These are phyloP conservation scores for Cremastinae sp. DNA, from an alignment of 2,888 invertebrate genomes.

Conservation along the genomic window DNA sequence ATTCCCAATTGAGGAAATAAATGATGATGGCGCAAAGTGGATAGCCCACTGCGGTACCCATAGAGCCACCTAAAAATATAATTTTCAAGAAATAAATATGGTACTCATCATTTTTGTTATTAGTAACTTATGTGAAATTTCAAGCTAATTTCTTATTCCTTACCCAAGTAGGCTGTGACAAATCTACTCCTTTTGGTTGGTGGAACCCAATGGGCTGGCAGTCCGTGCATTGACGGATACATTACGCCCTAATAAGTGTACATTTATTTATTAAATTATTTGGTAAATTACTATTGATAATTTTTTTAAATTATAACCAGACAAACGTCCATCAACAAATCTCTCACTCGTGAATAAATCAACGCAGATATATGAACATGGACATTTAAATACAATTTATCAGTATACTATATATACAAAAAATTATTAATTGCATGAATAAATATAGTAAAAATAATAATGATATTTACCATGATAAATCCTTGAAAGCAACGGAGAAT, in stretches of 20 bases:
- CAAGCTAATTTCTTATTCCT: constrained; percentile 39
- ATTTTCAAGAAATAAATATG: not conserved
- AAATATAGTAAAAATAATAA: constrained; percentile 4
- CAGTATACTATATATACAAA: no score
- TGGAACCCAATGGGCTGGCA: constrained; percentile 90
- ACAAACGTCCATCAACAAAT: no score
- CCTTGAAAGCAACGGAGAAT: constrained; percentile 85
- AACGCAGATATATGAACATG: no score
- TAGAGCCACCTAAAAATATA: constrained; percentile 81
- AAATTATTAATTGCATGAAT: no score
- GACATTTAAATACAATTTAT: no score
- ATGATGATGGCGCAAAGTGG: constrained; percentile 85
- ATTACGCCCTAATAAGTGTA: constrained; percentile 81
- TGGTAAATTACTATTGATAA: no score
- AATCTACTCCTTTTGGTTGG: constrained; percentile 87
- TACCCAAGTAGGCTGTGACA: constrained; percentile 82
- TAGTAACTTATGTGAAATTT: no score
- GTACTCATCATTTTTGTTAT: no score
- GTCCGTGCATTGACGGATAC: constrained; percentile 88
- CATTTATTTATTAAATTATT: no score
- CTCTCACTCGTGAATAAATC: no score
- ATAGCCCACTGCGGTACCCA: constrained; percentile 85
- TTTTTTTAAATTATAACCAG: no score
- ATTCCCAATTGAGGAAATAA: constrained; percentile 85
- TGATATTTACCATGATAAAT: constrained; percentile 82